A percentile compares a stretch with the other conserved stretches of the same genome.
phyloP scores from a whole-genome alignment of 2,888 invertebrate species.

The Argyresthia albistria region DNA sequence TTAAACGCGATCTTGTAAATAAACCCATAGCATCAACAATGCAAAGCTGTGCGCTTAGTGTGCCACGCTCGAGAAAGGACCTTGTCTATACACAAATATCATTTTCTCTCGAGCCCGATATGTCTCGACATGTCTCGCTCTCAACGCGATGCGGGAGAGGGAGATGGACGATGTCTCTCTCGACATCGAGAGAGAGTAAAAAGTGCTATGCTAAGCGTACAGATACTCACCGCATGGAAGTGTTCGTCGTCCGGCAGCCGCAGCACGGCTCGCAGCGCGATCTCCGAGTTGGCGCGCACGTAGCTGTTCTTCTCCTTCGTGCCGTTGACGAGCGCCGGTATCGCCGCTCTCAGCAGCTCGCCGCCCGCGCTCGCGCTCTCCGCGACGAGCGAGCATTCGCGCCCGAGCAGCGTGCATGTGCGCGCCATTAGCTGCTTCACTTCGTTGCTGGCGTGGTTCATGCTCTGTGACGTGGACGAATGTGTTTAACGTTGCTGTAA shows the following conservation, averaged over 20 bases:
- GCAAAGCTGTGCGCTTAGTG: too few species aligned
- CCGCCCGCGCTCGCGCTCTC: conserved; percentile 47
- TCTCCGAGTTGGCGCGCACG: conserved; percentile 94
- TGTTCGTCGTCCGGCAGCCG: conserved; percentile 82
- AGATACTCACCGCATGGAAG: conserved; percentile 75
- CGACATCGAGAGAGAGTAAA: too few species aligned
- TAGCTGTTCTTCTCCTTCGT: conserved; percentile 98
- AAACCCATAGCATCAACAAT: too few species aligned
- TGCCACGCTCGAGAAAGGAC: too few species aligned
- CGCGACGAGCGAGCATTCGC: conserved; percentile 72
- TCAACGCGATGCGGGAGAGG: too few species aligned
- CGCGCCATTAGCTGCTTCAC: conserved; percentile 93
- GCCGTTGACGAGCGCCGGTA: conserved; percentile 96
- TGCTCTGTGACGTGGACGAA: conserved; percentile 68
- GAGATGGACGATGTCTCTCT: too few species aligned
- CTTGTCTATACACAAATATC: too few species aligned
- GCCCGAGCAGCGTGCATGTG: conserved; percentile 83
- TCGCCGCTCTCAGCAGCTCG: conserved; percentile 81
- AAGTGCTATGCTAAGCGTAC: too few species aligned
- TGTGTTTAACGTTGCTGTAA: background rate
- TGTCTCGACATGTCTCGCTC: too few species aligned
- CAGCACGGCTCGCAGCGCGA: conserved; percentile 89
- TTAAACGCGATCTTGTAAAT: too few species aligned
- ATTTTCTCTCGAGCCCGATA: too few species aligned
- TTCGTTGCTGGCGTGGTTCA: conserved; percentile 95